Percentiles rank a stretch among this genome's conserved stretches.
These are phyloP conservation scores for Agrochola lota DNA, from an alignment of 2,888 invertebrate genomes.

Conservation along the genomic window DNA sequence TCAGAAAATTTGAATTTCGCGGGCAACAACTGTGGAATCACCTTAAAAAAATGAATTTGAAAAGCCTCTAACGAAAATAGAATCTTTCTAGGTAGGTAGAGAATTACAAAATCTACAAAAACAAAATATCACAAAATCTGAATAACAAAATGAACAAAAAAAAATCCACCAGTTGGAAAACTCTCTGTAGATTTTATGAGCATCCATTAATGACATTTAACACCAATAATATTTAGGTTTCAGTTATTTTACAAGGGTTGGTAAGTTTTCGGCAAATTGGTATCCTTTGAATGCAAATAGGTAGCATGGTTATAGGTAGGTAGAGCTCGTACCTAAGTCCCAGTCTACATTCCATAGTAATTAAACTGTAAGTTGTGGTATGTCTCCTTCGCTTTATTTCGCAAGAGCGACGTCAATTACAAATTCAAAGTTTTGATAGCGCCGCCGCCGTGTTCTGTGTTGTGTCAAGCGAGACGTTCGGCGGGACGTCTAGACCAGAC, in stretches of 20 bases:
- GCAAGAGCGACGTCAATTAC: slow-evolving; percentile 51
- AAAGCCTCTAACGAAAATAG: not conserved
- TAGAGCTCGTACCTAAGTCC: not conserved
- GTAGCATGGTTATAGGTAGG: not conserved
- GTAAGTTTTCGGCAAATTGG: slow-evolving; percentile 3
- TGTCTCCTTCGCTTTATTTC: slow-evolving; percentile 34
- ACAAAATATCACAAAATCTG: too few species aligned
- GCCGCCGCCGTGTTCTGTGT: slow-evolving; percentile 56
- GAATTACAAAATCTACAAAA: too few species aligned
- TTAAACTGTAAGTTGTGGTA: slow-evolving; percentile 32
- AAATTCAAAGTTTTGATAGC: slow-evolving; percentile 69
- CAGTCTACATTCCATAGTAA: slow-evolving; percentile 33
- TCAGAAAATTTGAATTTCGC: too few species aligned
- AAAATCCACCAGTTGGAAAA: slow-evolving; percentile 2
- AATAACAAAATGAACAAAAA: slow-evolving; percentile 17
- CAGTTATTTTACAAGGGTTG: not conserved
- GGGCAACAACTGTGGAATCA: too few species aligned
- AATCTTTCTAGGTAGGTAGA: not conserved
- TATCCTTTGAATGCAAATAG: not conserved
- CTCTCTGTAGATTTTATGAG: slow-evolving; percentile 3
- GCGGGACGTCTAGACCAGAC: slow-evolving; percentile 76
- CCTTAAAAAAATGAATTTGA: not conserved
- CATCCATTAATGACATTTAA: not conserved
- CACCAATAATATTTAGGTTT: not conserved
- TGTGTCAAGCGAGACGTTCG: slow-evolving; percentile 62